Base-by-base conservation (phyloP, 2,113 vertebrate species). In the Chloropsis hardwickii region DNA sequence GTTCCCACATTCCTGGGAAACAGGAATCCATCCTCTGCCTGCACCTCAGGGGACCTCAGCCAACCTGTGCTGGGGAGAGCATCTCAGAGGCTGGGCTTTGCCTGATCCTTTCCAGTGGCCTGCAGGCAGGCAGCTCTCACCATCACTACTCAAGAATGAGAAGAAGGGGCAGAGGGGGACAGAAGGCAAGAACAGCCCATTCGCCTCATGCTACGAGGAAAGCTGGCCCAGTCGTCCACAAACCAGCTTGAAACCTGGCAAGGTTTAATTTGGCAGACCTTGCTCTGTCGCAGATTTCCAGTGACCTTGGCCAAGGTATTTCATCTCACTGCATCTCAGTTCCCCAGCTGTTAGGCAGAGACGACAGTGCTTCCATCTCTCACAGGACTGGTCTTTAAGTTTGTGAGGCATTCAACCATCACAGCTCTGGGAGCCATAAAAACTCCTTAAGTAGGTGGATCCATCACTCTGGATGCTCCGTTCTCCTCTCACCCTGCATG, bases 391-490 rank as follows among this genome's bases (percentile, higher is more conserved):
- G 74, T 91, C 81, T 95, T 95, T 95, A 95, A 94, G 91, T 95
- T 94, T 90, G 94, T 95, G 94, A 97, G 64, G 89, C 94, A 66
- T 96, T 96, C 85, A 73, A 91, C 88, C 92, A 95, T 90, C 87
- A 87, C 81, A 57, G 93, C 58, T 42, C 77, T 73, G 96, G 84
- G 93, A 96, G 71, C 62, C 74, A 92, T 95, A 85, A 92, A 91
- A 93, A 45, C 79, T 90, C 87, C 81, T 93, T 93, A 95, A 89
- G 74, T 74, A 93, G 87, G 87, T 70, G 88, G 73, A 89, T 86
- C 86, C 84, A 90, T 88, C 93, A 94, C 10, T 9, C 72, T 66
- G 7, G 0, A n/a, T 71, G 48, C 57, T 84, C 65, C 0, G 0
- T 64, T 76, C 58, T 71, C 50, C 73, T 67, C 69, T 88, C 57